Evolutionary conservation across 2,888 invertebrate genomes (phyloP), one percentile per base, ranked within the genome.

Genomic region (Lissocephala sabroskyi): DNA sequence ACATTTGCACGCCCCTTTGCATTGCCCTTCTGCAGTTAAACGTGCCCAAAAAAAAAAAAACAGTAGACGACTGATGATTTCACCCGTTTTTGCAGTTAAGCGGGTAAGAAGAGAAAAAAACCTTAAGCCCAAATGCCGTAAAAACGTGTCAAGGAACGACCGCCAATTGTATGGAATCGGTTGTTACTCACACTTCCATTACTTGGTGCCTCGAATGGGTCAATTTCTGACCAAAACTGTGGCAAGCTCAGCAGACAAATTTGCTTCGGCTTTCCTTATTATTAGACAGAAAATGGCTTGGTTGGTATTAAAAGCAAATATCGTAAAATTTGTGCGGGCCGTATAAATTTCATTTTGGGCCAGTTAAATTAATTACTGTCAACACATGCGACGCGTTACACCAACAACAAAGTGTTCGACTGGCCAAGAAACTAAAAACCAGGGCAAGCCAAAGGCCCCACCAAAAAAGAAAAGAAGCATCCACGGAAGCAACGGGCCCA

Each of bases 301-400:
- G 17, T 32, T 5, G 13, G 9, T 16, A 35, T 35, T 35, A 17
- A 16, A 33, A 35, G 51, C 62, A 66, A 74, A 64, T 62, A 51
- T 49, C 53, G 43, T 51, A 51, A 64, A 68, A 75, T 71, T n/a
- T n/a, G 73, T 70, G 73, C 56, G 57, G 65, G 65, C 53, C 62
- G 33, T 67, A 70, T 71, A 75, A 70, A 75, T 71, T 70, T 67
- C 52, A 75, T 60, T 71, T 62, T n/a, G 60, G 62, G 73, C 49
- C 62, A 56, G 75, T 71, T 75, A 67, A 70, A 75, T 75, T 70
- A 70, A 75, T 70, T 70, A 75, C 68, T 70, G 75, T 75, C 68
- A 64, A 70, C 68, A 70, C 68, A 75, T 68, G 75, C 60, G 59
- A 53, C 29, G 50, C 46, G 50, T 13, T 13, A 33, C 30, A 50